A percentile compares a stretch with the other conserved stretches of the same genome.
Evolutionary conservation across 2,888 invertebrate genomes (phyloP).

Genomic region (Andrena hattorfiana): DNA sequence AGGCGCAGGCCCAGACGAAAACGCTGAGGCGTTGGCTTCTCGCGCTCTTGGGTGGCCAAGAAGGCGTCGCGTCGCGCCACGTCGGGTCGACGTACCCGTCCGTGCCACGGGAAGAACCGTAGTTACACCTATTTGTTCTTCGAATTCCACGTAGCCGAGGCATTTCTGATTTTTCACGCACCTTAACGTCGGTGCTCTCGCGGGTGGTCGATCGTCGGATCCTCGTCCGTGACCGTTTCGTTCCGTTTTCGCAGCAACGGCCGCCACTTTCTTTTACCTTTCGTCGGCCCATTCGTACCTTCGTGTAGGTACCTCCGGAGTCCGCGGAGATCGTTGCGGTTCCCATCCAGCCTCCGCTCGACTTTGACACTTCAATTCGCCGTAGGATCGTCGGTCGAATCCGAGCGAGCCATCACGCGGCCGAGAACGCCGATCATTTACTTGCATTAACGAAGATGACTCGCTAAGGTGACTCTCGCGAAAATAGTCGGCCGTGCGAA

Average conservation of each 20-base stretch:
- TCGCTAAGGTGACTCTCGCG: conserved; percentile 48
- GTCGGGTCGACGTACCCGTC: conserved; percentile 44
- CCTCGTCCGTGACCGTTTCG: conserved; percentile 50
- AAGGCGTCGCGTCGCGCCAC: conserved; percentile 20
- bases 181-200: conserved; percentile 66
- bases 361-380: not conserved
- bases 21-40: not conserved
- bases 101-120: conserved; percentile 43
- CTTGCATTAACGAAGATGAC: conserved; percentile 55
- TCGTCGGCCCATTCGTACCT: conserved; percentile 11
- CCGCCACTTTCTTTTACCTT: conserved; percentile 4
- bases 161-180: conserved; percentile 82
- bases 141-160: conserved; percentile 71
- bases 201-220: conserved; percentile 67
- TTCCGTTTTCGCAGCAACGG: conserved; percentile 34
- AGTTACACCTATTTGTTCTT: conserved; percentile 76
- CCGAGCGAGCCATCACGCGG: not conserved
- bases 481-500: conserved; percentile 46
- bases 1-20: not conserved
- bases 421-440: conserved; percentile 20
- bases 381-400: not conserved
- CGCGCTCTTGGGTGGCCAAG: conserved; percentile 38
- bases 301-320: not conserved
- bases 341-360: not conserved
- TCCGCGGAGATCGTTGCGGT: conserved; percentile 2